Conservation (phyloP, 2,888 invertebrate genomes). For the Tiliacea aurago region DNA sequence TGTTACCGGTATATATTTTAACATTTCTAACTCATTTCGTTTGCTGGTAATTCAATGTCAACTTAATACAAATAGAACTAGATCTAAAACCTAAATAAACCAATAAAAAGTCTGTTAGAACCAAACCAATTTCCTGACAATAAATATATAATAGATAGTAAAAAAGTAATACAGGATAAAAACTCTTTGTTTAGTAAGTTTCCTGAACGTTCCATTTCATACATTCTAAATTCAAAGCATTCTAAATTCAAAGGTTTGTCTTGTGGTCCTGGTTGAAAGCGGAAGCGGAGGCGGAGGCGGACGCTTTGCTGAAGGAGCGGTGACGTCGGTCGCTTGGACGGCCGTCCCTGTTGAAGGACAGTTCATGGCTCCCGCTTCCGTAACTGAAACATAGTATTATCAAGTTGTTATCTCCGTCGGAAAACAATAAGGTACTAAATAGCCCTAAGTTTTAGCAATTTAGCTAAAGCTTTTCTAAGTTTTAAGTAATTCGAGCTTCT, state of each 20-base stretch:
- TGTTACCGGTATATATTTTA: slow-evolving; percentile 11
- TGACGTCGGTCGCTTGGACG: slow-evolving; percentile 65
- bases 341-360: slow-evolving; percentile 69
- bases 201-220: slow-evolving; percentile 30
- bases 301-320: slow-evolving; percentile 70
- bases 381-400: slow-evolving; percentile 59
- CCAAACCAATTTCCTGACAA: slow-evolving; percentile 39
- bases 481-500: not conserved
- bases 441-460: not conserved
- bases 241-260: slow-evolving; percentile 47
- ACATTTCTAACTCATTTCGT: slow-evolving; percentile 27
- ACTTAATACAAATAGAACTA: slow-evolving; percentile 21
- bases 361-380: slow-evolving; percentile 71
- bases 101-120: slow-evolving; percentile 33
- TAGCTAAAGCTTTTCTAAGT: not conserved
- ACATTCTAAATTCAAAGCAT: slow-evolving; percentile 42
- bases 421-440: not conserved
- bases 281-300: slow-evolving; percentile 72
- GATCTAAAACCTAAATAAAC: slow-evolving; percentile 17
- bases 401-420: not conserved
- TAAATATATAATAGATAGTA: slow-evolving; percentile 44
- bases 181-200: slow-evolving; percentile 23
- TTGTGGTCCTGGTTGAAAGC: slow-evolving; percentile 67
- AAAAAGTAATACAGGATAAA: slow-evolving; percentile 34
- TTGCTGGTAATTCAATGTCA: slow-evolving; percentile 42